phyloP scores from a whole-genome alignment of 1,140 invertebrate species.

The Leucophenga varia region DNA sequence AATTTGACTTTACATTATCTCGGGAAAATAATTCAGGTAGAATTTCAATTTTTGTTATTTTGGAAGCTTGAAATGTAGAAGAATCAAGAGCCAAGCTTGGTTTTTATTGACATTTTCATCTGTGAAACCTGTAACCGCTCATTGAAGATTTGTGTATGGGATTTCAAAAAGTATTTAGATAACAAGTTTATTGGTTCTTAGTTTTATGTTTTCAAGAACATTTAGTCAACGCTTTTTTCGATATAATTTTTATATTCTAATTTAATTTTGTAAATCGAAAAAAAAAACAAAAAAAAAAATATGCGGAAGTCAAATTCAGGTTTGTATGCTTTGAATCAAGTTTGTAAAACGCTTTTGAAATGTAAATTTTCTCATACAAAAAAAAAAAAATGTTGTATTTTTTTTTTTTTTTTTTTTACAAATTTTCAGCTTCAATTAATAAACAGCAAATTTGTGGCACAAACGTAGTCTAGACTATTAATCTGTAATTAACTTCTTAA shows the following conservation, averaged over 20 bases:
- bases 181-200: constrained; percentile 11
- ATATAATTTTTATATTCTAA: constrained; percentile 18
- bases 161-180: constrained; percentile 13
- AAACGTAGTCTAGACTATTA: background rate
- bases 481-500: background rate
- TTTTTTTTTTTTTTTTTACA: background rate
- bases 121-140: too few relatives aligned
- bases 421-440: background rate
- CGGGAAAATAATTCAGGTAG: too few relatives aligned
- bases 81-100: too few relatives aligned
- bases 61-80: too few relatives aligned
- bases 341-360: constrained; percentile 9
- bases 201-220: too few relatives aligned
- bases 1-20: too few relatives aligned
- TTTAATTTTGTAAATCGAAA: constrained; percentile 7
- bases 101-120: too few relatives aligned
- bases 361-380: too few relatives aligned
- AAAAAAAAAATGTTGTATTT: too few relatives aligned
- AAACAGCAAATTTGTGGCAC: background rate
- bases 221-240: constrained; percentile 4
- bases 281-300: constrained; percentile 5
- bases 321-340: background rate
- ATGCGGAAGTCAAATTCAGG: constrained; percentile 30
- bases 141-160: constrained; percentile 19
- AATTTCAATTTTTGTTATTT: too few relatives aligned